Evolutionary conservation across 2,113 vertebrate genomes (phyloP), one percentile per base, ranked within the genome.

Genomic region (Triplophysa siluroides): DNA sequence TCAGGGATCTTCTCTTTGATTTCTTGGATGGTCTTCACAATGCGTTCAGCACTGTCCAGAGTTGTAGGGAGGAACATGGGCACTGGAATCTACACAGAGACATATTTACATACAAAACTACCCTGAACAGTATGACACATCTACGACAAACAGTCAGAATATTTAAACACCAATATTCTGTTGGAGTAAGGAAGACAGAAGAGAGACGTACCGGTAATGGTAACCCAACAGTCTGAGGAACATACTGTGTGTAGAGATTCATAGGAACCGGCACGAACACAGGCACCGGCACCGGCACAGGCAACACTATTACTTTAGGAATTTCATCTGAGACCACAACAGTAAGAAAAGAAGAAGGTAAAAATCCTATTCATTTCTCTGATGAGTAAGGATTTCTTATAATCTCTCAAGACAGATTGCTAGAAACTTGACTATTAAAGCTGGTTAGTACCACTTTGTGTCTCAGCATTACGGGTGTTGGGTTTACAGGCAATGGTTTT

Each of bases 251-350:
- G 91, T 97, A 99, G 88, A 99, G 95, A 87, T 94, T 93, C 94
- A 99, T 92, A 58, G 97, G 97, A n/a, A 99, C 88, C 52, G 98
- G 98, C 80, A 99, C 84, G 83, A 94, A 99, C 69, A 99, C 92
- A 1, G 98, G 98, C 23, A 99, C 95, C 12, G 98, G 98, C 23
- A 99, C 95, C 12, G 98, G 97, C 82, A 99, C 87, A 18, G 98
- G 97, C 47, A 99, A 84, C 65, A 98, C 89, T 77, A 98, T 29
- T 61, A 97, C 74, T 61, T 92, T 89, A 10, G 96, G 94, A 1
- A 85, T 58, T 21, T 58, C 82, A 2, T 92, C 93, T 93, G 70
- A 38, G 5, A 38, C 6, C 6, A 38, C 2, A 76, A n/a, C 2
- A 82, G 2, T 11, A 9, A 45, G 8, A 80, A 45, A 65, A 7